Evolutionary conservation across 2,797 vertebrate genomes (phyloP).

Genomic region (Pangasius mekongensis): DNA sequence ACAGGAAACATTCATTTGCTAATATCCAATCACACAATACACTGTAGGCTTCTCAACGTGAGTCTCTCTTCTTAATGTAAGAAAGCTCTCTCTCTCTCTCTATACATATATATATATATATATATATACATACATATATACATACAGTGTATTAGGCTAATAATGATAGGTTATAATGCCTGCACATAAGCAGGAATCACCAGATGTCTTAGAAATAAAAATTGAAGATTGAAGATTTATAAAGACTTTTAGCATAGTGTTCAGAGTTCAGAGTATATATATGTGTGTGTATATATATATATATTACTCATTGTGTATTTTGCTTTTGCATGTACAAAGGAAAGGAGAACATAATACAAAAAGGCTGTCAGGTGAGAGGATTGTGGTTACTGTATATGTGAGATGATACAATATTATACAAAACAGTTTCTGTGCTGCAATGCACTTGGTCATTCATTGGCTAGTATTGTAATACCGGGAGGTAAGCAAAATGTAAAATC

Average conservation of each 20-base stretch:
- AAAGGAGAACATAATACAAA: not conserved
- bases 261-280: no score
- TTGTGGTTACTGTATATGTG: not conserved
- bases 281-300: not conserved
- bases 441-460: not conserved
- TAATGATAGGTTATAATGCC: no score
- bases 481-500: constrained; percentile 32
- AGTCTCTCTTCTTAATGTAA: no score
- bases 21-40: not conserved
- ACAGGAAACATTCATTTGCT: not conserved
- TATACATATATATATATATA: no score
- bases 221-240: not conserved
- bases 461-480: not conserved
- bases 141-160: no score
- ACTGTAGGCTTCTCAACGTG: no score
- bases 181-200: not conserved
- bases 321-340: not conserved
- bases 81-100: no score
- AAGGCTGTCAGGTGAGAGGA: not conserved
- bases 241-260: not conserved
- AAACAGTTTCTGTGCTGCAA: not conserved
- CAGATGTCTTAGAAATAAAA: not conserved
- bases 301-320: not conserved
- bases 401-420: constrained; percentile 48
- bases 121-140: no score